Evolutionary conservation across 2,797 vertebrate genomes (phyloP), one percentile per base, ranked within the genome.

Genomic region (Hephaestus fuliginosus): DNA sequence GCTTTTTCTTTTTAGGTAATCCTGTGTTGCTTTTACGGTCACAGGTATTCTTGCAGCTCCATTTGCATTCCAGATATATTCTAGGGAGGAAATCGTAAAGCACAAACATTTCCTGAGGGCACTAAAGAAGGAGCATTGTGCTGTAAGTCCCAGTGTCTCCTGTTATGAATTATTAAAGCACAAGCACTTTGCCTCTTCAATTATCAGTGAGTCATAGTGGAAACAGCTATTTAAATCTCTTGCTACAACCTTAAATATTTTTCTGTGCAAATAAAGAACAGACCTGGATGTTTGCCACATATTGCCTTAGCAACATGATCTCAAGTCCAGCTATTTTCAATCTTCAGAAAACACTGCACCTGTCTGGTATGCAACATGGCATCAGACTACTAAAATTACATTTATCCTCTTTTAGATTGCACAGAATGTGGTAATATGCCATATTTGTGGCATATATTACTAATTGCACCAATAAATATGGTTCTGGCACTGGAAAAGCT

Each of bases 111-210:
- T 78, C 79, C 80, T 18, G 46, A 62, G 61, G 82, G 71, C 52
- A 67, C 74, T 71, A 77, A 81, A 75, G 70, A 66, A 68, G 48
- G 33, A 76, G 57, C 77, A 70, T 75, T 82, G 75, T 76, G 88
- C 81, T 74, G n/a, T 84, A 82, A 84, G 76, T 70, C 68, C 61
- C 41, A 43, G 56, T 57, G 22, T 84, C 76, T 70, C 48, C 63
- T 7, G 1, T n/a, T 36, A 84, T 94, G 57, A 90, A 93, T 93
- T 91, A 93, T 94, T 93, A 57, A 92, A 85, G 48, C 28, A 57
- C 33, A 51, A 87, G 76, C 88, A 91, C 93, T 90, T 88, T 74
- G 78, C 68, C 75, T 87, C 55, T 64, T 89, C 46, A 87, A 64
- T 91, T 76, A 87, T 73, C 75, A 51, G 73, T 68, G 78, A 87